A percentile compares a stretch with the other conserved stretches of the same genome.
Conservation (phyloP, 2,888 invertebrate genomes). For the Amiota minor region DNA sequence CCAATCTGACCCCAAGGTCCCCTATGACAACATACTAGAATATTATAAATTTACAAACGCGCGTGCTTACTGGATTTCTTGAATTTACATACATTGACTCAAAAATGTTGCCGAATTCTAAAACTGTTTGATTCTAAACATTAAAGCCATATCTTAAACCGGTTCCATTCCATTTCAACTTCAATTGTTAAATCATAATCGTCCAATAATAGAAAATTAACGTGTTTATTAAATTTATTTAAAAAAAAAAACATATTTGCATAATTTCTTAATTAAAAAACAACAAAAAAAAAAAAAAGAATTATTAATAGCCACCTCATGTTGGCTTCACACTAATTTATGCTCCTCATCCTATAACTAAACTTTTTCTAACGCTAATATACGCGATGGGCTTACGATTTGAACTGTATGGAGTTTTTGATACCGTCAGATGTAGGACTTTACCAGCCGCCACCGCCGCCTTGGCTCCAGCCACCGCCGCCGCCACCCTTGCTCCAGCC, state of each 20-base stretch:
- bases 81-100: no score
- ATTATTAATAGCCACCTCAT: no score
- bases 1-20: no score
- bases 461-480: conserved; percentile 39
- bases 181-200: no score
- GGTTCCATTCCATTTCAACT: no score
- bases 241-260: conserved; percentile 7
- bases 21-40: no score
- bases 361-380: conserved; percentile 38
- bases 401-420: conserved; percentile 36
- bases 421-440: neutral
- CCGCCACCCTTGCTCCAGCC: conserved; percentile 49
- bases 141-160: no score
- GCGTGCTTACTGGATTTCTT: no score
- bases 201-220: no score
- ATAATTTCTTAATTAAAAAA: neutral
- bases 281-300: conserved; percentile 3
- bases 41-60: no score
- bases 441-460: conserved; percentile 51
- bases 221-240: neutral
- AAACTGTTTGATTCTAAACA: no score
- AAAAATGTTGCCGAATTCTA: no score
- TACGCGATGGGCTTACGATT: conserved; percentile 53
- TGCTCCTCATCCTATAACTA: neutral
- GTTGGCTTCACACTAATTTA: neutral